phyloP scores from a whole-genome alignment of 2,797 vertebrate genomes.

The Anguilla obscura region DNA sequence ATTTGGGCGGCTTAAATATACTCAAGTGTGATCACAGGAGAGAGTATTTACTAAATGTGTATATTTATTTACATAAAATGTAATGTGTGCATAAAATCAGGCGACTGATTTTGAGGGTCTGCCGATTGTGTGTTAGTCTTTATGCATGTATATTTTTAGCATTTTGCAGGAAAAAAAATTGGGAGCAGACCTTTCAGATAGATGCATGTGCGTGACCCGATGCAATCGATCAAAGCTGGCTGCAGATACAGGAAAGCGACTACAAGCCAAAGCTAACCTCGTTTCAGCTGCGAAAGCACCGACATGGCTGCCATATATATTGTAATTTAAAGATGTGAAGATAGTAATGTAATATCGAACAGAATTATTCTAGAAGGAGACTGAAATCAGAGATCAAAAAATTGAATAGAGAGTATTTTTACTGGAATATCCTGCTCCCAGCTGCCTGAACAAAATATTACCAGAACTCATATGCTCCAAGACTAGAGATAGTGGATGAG shows the following conservation, averaged over 20 bases:
- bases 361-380: background rate
- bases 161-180: background rate
- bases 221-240: background rate
- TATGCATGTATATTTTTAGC: background rate
- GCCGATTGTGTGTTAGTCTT: background rate
- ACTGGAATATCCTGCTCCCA: background rate
- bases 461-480: background rate
- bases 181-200: background rate
- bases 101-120: background rate
- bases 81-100: background rate
- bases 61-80: background rate
- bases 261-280: background rate
- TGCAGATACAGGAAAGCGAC: background rate
- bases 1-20: background rate
- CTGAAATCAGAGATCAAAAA: background rate
- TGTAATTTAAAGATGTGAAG: background rate
- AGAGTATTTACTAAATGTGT: background rate
- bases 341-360: background rate
- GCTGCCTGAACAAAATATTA: background rate
- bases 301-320: background rate
- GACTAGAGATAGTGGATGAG: too few species aligned
- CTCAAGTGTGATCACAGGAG: background rate
- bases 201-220: background rate
- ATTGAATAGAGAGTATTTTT: background rate
- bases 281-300: background rate